These are phyloP conservation scores for Eubasilissa regina DNA, from an alignment of 1,140 invertebrate species.

Conservation along the genomic window DNA sequence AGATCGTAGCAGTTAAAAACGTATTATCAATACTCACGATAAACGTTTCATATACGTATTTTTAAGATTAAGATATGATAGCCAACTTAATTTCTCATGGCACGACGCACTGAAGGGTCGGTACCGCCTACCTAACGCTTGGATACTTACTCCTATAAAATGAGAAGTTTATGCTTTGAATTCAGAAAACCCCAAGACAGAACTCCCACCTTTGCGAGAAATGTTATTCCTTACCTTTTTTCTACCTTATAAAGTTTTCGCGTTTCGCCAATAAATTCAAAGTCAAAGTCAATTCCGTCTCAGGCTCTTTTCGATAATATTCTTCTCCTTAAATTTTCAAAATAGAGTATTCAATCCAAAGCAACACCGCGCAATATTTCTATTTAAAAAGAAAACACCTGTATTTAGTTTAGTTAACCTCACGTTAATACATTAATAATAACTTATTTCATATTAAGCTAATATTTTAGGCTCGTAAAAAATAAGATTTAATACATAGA, in stretches of 20 bases:
- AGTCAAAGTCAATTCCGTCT: neutral
- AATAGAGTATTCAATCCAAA: no score
- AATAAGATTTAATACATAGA: no score
- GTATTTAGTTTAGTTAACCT: no score
- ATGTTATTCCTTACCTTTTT: slow-evolving; percentile 37
- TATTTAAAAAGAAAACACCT: no score
- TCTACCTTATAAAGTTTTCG: slow-evolving; percentile 25
- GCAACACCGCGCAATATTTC: no score
- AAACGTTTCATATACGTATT: no score
- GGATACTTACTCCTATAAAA: slow-evolving; percentile 60
- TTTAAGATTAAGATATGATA: neutral
- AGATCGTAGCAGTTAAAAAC: no score
- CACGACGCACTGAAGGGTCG: slow-evolving; percentile 4
- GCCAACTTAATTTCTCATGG: neutral
- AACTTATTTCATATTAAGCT: no score
- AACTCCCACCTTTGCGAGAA: slow-evolving; percentile 32
- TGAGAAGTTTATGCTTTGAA: slow-evolving; percentile 60
- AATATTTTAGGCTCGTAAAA: no score
- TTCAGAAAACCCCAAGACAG: slow-evolving; percentile 55
- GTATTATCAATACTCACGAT: no score
- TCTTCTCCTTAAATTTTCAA: neutral
- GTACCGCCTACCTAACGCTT: slow-evolving; percentile 45
- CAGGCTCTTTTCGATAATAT: neutral
- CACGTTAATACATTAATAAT: no score
- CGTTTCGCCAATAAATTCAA: slow-evolving; percentile 19